Base-by-base conservation (phyloP, 2,797 vertebrate genomes). In the Phalloptychus januarius region DNA sequence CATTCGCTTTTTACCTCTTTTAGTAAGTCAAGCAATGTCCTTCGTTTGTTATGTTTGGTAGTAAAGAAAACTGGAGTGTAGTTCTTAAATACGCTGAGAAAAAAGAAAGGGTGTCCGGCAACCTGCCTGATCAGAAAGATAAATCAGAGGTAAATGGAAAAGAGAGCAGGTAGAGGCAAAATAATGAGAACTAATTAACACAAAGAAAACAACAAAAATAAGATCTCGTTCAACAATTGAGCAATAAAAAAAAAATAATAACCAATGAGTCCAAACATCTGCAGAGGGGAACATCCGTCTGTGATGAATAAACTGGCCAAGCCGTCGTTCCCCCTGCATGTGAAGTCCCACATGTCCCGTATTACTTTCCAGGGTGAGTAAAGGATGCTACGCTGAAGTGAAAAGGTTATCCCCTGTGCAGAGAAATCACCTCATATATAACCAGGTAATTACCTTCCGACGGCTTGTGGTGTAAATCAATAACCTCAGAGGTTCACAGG, bases 391-490 rank as follows among this genome's bases (percentile, higher is more conserved):
- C 91, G 91, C 87, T 86, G 85, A 81, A 28, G 89, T 92, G 86
- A 92, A 92, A 91, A 92, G 91, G 84, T 74, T 72, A 85, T 84
- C 85, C 86, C 83, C 76, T 52, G 82, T 72, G 83, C 83, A 86
- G 80, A 74, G 58, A 88, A 85, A 87, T 83, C 78, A 88, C 85
- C 92, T 91, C 87, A 88, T 89, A 92, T 89, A 88, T 89, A 90
- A 92, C 87, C 89, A 70, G 71, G 88, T 93, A 90, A 93, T 91
- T 91, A 93, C 87, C 88, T 92, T 88, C 86, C 89, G 90, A 92
- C 90, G 91, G 92, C 90, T 88, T 74, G 76, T 63, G 4, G 77
- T 80, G 76, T 54, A 79, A 83, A 93, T 94, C 93, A 86, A 93
- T 94, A 91, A 91, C 76, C 81, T 80, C 83, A 72, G 76, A 86